Evolutionary conservation across 2,888 invertebrate species (phyloP), one percentile per base, ranked within the genome.

Genomic region (Argyresthia albistria): DNA sequence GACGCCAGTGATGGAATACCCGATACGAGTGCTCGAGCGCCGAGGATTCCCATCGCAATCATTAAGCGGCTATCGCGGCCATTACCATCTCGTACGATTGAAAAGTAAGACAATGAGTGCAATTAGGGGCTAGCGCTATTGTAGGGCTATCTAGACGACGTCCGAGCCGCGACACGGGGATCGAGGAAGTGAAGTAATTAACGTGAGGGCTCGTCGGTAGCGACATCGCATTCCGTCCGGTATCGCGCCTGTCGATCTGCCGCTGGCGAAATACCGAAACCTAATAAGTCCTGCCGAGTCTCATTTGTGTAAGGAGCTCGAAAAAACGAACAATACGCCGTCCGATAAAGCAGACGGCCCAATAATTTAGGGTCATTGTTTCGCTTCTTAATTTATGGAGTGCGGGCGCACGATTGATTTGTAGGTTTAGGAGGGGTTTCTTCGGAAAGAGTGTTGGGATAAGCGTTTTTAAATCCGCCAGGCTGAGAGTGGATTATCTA

Each of bases 311-410:
- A 75, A 79, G 77, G 73, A 75, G 70, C 75, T 66, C 66, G 70
- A 78, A 81, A 83, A 79, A 76, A 69, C 65, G 75, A 79, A 80
- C 74, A 75, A 79, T 76, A 76, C 76, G 67, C 59, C 60, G 57
- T 67, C 70, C 73, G 81, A 83, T 81, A 82, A 81, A 80, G 67
- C 70, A 77, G 80, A 78, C 79, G 80, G 78, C 68, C 76, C 79
- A 77, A 86, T 81, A 84, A 84, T 83, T 84, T 84, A 84, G 81
- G 82, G 84, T 84, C 86, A 84, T 84, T 83, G 84, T 83, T 84
- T 77, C 80, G 70, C 65, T 66, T 63, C 74, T 80, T 84, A 86
- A 87, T 87, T 86, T 86, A 86, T 84, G 80, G 84, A 80, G 83
- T 84, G 83, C 76, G 81, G 76, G 73, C 63, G 73, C 65, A 65